Evolutionary conservation across 2,113 vertebrate species (phyloP).

Genomic region (Pteronura brasiliensis): DNA sequence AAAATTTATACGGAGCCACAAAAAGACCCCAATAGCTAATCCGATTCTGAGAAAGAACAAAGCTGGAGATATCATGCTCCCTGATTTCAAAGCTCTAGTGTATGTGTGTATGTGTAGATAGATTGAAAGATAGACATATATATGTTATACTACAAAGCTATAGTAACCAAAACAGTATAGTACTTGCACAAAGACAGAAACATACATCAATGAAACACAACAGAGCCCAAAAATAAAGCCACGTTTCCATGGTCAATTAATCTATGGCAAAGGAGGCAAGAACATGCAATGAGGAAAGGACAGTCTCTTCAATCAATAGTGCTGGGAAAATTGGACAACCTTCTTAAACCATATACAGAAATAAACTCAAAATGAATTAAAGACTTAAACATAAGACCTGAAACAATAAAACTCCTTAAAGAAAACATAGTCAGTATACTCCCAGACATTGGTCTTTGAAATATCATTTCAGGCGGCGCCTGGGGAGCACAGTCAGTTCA

Average conservation of each 20-base stretch:
- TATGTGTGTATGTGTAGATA: too few species aligned
- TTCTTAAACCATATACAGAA: neutral
- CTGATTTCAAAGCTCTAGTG: neutral
- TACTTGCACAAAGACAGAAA: neutral
- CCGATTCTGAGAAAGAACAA: neutral
- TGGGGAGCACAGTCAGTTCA: neutral
- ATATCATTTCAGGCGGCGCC: neutral
- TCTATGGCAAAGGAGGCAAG: neutral
- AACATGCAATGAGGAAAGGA: neutral
- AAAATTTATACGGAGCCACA: neutral
- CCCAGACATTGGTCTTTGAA: neutral
- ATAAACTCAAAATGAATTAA: neutral
- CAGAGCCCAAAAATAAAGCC: neutral
- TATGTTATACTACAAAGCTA: neutral
- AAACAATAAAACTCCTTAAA: neutral
- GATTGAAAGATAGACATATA: neutral
- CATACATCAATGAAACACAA: neutral
- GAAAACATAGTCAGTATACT: neutral
- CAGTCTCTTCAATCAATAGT: neutral
- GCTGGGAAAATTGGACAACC: neutral
- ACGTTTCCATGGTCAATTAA: neutral
- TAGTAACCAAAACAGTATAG: neutral
- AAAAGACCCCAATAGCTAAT: neutral
- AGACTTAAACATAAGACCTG: neutral
- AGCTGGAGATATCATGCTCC: neutral